Base-by-base conservation (phyloP, 2,888 invertebrate genomes). In the Sinopyrophorus schimmeli region DNA sequence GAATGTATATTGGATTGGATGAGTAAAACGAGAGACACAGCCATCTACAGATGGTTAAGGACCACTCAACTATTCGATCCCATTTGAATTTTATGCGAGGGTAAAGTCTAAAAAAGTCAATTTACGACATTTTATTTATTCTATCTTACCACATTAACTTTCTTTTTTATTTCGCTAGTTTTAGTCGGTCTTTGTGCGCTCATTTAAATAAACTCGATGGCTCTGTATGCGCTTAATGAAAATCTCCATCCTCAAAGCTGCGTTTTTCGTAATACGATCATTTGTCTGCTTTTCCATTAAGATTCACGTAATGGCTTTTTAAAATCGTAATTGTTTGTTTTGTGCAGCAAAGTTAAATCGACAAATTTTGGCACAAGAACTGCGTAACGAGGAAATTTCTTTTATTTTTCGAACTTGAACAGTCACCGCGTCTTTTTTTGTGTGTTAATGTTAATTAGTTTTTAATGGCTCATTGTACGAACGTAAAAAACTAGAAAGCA, bases 1-100 rank as follows among this genome's bases (percentile, higher is more conserved):
- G 59, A 63, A 65, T 64, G 59, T 60, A 64, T 63, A 65, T 65
- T 64, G 59, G 63, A 66, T 64, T 62, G 62, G 63, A 62, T 57
- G 61, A 63, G 60, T 51, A 60, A 60, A 61, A 51, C 56, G 59
- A 59, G 60, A 60, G 54, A 58, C 55, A 54, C 55, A 47, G 49
- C 53, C 57, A 59, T 59, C 59, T 55, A 57, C 55, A 47, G 54
- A 51, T 59, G 57, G 57, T 61, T 62, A 62, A 61, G 59, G 53
- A 57, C 58, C 58, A 61, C 57, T 62, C 58, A 58, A 54, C 59
- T 56, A 55, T 52, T 57, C 55, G 48, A 55, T 54, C 59, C 55
- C 53, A 54, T 58, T 60, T 54, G 50, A 53, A 57, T 58, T 61
- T 55, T 53, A 51, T 53, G 38, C 37, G 41, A 46, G 41, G 49